Base-by-base conservation (phyloP, 2,797 vertebrate genomes). In the Falco naumanni region DNA sequence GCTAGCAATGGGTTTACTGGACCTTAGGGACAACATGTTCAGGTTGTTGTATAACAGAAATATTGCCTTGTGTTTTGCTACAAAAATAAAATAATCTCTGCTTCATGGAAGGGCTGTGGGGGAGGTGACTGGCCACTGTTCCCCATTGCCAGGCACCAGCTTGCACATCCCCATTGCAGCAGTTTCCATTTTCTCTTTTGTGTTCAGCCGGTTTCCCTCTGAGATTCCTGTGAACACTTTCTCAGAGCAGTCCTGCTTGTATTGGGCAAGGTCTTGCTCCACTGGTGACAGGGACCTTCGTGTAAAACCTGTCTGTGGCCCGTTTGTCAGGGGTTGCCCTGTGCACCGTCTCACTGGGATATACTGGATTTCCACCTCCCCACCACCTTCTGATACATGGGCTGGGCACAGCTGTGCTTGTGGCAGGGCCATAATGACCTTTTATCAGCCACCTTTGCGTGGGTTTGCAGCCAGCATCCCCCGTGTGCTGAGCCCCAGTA, bases 401-500 rank as follows among this genome's bases (percentile, higher is more conserved):
- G 37, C 24, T 41, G 68, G 64, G 68, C 33, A 71, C 2, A 8
- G 82, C 37, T 15, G 11, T 20, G 39, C 31, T 3, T 2, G 33
- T 19, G 33, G 7, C 72, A 70, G 51, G 48, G 48, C 22, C 84
- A 26, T 10, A 8, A 13, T 0, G 17, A 7, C 51, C 37, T 43
- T 56, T 16, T n/a, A 16, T 28, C 39, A 10, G 9, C 31, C 20
- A 13, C 8, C 10, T 33, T 24, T 5, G 1, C 5, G 10, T 3
- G 19, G 31, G 9, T 61, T 54, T n/a, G 19, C 34, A 45, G 43
- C 18, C 70, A 63, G 53, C 54, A 33, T 20, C n/a, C n/a, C 33
- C 18, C 0, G 0, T 16, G 29, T 41, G 37, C 75, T 28, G 68
- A 25, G 50, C 45, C 45, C 26, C 0, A 0, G 37, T 8, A 51